Evolutionary conservation across 2,113 vertebrate genomes (phyloP), one percentile per base, ranked within the genome.

Genomic region (Dolichallabes microphthalmus): DNA sequence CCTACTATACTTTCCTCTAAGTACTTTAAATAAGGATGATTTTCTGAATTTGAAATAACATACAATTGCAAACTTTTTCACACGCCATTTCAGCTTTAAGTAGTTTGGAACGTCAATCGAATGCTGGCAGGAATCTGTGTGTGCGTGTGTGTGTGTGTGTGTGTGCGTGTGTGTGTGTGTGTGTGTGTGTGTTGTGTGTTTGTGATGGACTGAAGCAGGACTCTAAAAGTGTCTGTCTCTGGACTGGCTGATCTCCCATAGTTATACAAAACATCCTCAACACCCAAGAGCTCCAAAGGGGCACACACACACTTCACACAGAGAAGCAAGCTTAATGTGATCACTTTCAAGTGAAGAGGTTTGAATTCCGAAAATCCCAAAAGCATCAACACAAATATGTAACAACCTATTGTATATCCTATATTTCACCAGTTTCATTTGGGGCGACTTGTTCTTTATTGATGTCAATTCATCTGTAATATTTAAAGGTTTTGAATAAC

Each of bases 261-360:
- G 84, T 83, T 64, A 45, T 45, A 86, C 86, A 85, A 89, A 89
- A 77, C 88, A 68, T 79, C 61, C 86, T 89, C 84, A 82, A 76
- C 86, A 78, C 66, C 58, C 61, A n/a, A 52, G 76, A 85, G 64
- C 60, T 87, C 75, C 58, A 73, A 20, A 71, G 61, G 63, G 78
- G 19, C 52, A 87, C 80, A 73, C 45, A 45, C 39, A 45, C 73
- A 80, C 79, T 81, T 53, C 39, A 75, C 13, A 53, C 8, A 55
- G 20, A 82, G 58, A 39, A 30, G 30, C 30, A 1, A 60, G 32
- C 61, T 87, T 83, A 81, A 87, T 85, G 86, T 83, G 86, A 80
- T 84, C 82, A 82, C 27, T 89, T 61, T 25, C 63, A 30, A 83
- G 50, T 85, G 52, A 88, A 82, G 63, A 80, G 71, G 30, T n/a